A percentile compares a stretch with the other conserved stretches of the same genome.
Conservation (phyloP, 2,797 vertebrate species). For the Anomalospiza imberbis region DNA sequence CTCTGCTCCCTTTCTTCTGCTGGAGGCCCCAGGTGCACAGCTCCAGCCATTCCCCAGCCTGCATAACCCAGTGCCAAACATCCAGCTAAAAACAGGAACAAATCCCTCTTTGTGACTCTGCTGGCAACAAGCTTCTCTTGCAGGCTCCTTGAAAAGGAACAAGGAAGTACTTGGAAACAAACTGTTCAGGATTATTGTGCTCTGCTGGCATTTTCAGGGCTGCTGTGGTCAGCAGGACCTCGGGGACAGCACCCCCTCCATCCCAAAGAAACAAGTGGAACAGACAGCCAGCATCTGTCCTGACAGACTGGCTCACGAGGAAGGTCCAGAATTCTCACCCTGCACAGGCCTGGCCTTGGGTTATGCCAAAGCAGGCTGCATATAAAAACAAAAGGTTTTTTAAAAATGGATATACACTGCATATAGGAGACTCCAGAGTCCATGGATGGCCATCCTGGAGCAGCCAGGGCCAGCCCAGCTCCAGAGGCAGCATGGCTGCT, state of each 20-base stretch:
- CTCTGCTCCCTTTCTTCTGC: neutral
- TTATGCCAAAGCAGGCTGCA: neutral
- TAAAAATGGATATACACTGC: neutral
- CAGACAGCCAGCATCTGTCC: constrained; percentile 37
- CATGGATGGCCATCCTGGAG: neutral
- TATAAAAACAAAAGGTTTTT: neutral
- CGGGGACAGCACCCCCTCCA: neutral
- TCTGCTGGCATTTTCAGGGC: neutral
- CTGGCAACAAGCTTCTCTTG: neutral
- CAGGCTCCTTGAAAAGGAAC: neutral
- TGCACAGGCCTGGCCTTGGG: neutral
- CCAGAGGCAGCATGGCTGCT: neutral
- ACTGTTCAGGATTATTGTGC: neutral
- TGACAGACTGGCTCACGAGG: neutral
- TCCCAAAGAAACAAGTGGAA: neutral
- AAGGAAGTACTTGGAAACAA: constrained; percentile 5
- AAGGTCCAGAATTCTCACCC: neutral
- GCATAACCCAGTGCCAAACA: neutral
- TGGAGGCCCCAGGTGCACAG: neutral
- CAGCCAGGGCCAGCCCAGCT: constrained; percentile 44
- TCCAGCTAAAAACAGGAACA: constrained; percentile 16
- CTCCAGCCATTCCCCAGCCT: neutral
- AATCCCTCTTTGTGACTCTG: constrained; percentile 20
- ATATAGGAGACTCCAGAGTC: neutral
- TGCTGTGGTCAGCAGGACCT: neutral